Base-by-base conservation (phyloP, 2,113 vertebrate species). In the Hepsetus odoe region DNA sequence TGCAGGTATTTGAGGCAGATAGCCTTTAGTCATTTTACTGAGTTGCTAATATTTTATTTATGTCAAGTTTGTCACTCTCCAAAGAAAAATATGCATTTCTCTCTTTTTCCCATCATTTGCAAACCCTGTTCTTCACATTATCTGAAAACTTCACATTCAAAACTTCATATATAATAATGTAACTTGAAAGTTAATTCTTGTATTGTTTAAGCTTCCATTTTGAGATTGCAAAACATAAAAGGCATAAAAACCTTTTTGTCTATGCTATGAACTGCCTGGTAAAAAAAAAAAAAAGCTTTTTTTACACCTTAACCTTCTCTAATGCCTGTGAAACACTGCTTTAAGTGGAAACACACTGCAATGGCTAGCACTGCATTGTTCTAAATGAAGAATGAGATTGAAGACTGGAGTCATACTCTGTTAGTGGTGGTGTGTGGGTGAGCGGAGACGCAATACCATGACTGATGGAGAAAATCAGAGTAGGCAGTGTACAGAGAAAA, bases 331-430 rank as follows among this genome's bases (percentile, higher is more conserved):
- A 9, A 78, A 78, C 42, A 53, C 51, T 33, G 46, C 71, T 71
- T 62, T 71, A 78, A 62, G 67, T 61, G 56, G 40, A 62, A 49
- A 30, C 33, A 78, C n/a, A 26, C 51, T 51, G 40, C 56, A 26
- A 35, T 30, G 38, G 49, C 44, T 51, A 67, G 76, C 58, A 51
- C 56, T 32, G 32, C 32, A 9, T 56, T 67, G 67, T 62, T 38
- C 13, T 78, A 71, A 71, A 78, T 71, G 76, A 56, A 70, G 67
- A 77, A 77, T 61, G 42, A 61, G 76, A 70, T 70, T 49, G 76
- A 77, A 49, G 51, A 61, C 55, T 14, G 14, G 28, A 46, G 56
- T 62, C 33, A 24, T 44, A 62, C 67, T 78, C 67, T n/a, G 30
- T 71, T 71, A 71, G 42, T 30, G 22, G 42, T 32, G 33, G 76